Base-by-base conservation (phyloP, 1,140 invertebrate species). In the Phymorhynchus buccinoides region DNA sequence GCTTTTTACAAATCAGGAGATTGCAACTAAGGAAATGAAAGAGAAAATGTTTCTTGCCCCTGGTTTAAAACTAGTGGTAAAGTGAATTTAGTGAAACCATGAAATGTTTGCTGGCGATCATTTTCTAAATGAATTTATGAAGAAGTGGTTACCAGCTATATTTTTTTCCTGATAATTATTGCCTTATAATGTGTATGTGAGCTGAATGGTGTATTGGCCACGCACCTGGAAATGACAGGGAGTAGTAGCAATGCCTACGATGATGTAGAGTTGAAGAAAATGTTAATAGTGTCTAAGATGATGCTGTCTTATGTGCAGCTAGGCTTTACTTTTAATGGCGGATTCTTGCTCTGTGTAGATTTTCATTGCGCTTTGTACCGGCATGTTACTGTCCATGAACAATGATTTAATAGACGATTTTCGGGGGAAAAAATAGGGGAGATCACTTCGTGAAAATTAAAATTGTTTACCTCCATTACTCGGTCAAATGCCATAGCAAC, bases 251-350 rank as follows among this genome's bases (percentile, higher is more conserved):
- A 3, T 22, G 6, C 56, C 22, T 27, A 62, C n/a, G 56, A 62
- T 71, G 6, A 71, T 32, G 68, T 71, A 71, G 68, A 71, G 7
- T 12, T 35, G n/a, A 35, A 32, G 4, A 71, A n/a, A 35, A 2
- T 71, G 30, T 9, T 71, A 37, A 71, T 71, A 22, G 30, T 35
- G 68, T 71, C n/a, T 35, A 71, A 35, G 68, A 71, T 71, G 68
- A n/a, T 71, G 68, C 68, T 35, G 30, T 32, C 32, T 71, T 71
- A 32, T 71, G 32, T 71, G 68, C 68, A 71, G 68, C 68, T 71
- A 14, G 12, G 30, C n/a, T 62, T 27, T 71, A 71, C 7, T 2
- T 32, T 6, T 4, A 52, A 71, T 32, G 35, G 68, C 30, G 32
- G 32, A 71, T 71, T 71, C 68, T 37, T 37, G 68, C 68, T 71